Conservation (phyloP, 2,888 invertebrate genomes). For the Drosophila putrida region DNA sequence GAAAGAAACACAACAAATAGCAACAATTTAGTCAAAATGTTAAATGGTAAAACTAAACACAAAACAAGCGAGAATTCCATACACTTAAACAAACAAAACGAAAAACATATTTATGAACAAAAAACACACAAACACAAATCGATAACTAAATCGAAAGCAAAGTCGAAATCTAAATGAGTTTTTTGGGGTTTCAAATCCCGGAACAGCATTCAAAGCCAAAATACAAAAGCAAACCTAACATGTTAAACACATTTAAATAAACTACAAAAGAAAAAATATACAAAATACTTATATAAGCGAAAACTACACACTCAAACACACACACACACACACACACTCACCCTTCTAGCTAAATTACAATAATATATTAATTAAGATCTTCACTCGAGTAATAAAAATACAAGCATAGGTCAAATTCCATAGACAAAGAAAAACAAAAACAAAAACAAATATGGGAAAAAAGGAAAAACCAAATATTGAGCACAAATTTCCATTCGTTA, state of each 20-base stretch:
- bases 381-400: conserved; percentile 62
- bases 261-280: conserved; percentile 37
- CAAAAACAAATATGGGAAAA: conserved; percentile 2
- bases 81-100: conserved; percentile 55
- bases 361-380: conserved; percentile 70
- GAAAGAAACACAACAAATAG: conserved; percentile 51
- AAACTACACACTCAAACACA: conserved; percentile 17
- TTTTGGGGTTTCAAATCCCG: conserved; percentile 47
- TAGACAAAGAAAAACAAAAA: conserved; percentile 33
- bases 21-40: conserved; percentile 74
- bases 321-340: conserved; percentile 35
- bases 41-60: conserved; percentile 58
- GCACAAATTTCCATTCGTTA: conserved; percentile 49
- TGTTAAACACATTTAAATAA: conserved; percentile 62
- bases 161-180: conserved; percentile 36
- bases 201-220: conserved; percentile 48
- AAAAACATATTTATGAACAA: conserved; percentile 35
- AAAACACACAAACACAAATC: conserved; percentile 21
- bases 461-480: conserved; percentile 37
- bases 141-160: conserved; percentile 14
- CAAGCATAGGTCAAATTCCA: conserved; percentile 64
- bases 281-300: conserved; percentile 50
- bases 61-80: conserved; percentile 44
- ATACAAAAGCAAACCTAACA: conserved; percentile 47
- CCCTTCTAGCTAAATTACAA: conserved; percentile 77